Evolutionary conservation across 2,797 vertebrate genomes (phyloP), one percentile per base, ranked within the genome.

Genomic region (Anguilla anguilla): DNA sequence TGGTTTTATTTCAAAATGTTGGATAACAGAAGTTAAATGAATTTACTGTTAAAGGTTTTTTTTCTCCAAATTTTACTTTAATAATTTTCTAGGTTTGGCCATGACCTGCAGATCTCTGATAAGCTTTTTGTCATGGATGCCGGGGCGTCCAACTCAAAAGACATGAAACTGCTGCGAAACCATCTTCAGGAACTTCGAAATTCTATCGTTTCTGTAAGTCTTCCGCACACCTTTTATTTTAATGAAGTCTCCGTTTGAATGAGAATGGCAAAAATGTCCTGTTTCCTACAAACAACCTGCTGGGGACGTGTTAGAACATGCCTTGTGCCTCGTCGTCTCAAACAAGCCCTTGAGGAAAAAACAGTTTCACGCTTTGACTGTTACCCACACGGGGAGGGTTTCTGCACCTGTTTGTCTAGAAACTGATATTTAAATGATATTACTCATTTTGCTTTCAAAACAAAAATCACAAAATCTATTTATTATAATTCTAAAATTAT

Each of bases 111-210:
- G 87, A 96, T 99, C 94, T 97, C 97, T 59, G 97, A 99, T 83
- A 98, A 97, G 91, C 91, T 99, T 87, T 99, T 99, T 94, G 96
- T 99, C 72, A 94, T 98, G 96, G 98, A 99, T 89, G 95, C 97
- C 0, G 98, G 98, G 81, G 97, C 98, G 39, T 98, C 98, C 28
- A 98, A 97, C 89, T 99, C 98, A 3, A 99, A 96, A 96, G 98
- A 99, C 92, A 95, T 99, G 93, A 99, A 98, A 94, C 96, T 98
- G 35, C 96, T 99, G 85, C 96, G 97, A 93, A 98, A 93, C 91
- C 97, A 99, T 89, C 94, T 99, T 86, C 98, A 98, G 90, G 98
- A 99, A 90, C 96, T 98, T 19, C 97, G 98, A 88, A 95, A 93
- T 94, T 95, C 93, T 91, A 95, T 98, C 67, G 93, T 99, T 94